Conservation (phyloP, 2,113 vertebrate species). For the Jacana jacana region DNA sequence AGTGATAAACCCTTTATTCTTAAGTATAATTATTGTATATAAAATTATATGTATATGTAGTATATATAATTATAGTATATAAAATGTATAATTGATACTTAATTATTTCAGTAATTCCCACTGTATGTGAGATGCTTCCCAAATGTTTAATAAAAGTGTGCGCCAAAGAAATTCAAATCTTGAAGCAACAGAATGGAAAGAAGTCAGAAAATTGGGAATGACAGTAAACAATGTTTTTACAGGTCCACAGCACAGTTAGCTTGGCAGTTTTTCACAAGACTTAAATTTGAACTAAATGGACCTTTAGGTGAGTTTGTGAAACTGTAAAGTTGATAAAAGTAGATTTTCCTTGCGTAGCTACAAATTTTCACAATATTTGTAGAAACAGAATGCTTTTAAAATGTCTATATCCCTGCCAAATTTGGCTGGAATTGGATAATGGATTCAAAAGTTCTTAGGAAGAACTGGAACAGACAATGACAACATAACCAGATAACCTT, state of each 20-base stretch:
- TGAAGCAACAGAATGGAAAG: neutral
- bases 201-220: neutral
- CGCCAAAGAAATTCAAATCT: neutral
- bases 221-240: neutral
- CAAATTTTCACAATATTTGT: neutral
- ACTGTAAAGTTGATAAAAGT: neutral
- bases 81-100: too few species aligned
- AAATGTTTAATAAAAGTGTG: neutral
- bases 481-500: neutral
- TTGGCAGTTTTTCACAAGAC: neutral
- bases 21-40: too few species aligned
- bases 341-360: neutral
- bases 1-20: neutral
- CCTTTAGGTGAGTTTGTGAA: neutral
- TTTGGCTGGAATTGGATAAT: neutral
- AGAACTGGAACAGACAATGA: neutral
- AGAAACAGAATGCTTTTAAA: neutral
- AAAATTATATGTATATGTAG: too few species aligned
- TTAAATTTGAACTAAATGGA: neutral
- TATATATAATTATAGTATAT: too few species aligned
- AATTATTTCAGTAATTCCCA: neutral
- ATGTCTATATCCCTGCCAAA: neutral
- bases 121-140: neutral
- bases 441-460: neutral
- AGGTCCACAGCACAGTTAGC: neutral